phyloP scores from a whole-genome alignment of 1,140 invertebrate genomes.

The Hypsibius dujardini region DNA sequence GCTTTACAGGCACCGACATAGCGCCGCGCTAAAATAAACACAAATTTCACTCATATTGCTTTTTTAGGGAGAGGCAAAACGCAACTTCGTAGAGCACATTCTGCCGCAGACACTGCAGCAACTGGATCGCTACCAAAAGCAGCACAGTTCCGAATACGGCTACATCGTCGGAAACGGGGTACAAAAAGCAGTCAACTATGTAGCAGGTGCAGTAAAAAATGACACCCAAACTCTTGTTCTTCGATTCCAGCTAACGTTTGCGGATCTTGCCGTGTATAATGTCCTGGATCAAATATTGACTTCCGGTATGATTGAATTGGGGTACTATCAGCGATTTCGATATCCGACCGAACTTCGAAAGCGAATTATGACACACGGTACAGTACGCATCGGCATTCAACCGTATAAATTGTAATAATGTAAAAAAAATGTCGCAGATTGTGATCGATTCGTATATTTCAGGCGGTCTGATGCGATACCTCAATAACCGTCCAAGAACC shows the following conservation, averaged over 20 bases:
- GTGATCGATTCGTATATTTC: too few species aligned
- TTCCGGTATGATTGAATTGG: not conserved
- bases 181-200: not conserved
- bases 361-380: not conserved
- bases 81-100: not conserved
- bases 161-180: constrained; percentile 9
- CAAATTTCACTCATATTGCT: not conserved
- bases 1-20: not conserved
- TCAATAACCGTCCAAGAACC: not conserved
- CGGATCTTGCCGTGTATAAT: not conserved
- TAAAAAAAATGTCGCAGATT: too few species aligned
- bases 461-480: not conserved
- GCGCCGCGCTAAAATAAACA: not conserved
- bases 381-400: not conserved
- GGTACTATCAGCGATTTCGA: not conserved
- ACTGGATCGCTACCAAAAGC: not conserved
- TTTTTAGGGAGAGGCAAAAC: not conserved
- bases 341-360: constrained; percentile 5
- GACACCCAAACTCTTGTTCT: not conserved
- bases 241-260: not conserved
- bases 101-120: not conserved
- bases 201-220: too few species aligned
- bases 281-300: not conserved
- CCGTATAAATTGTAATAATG: too few species aligned
- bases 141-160: constrained; percentile 9